These are phyloP conservation scores for Eudiplozoon nipponicum DNA, from an alignment of 2,888 invertebrate genomes.

Conservation along the genomic window DNA sequence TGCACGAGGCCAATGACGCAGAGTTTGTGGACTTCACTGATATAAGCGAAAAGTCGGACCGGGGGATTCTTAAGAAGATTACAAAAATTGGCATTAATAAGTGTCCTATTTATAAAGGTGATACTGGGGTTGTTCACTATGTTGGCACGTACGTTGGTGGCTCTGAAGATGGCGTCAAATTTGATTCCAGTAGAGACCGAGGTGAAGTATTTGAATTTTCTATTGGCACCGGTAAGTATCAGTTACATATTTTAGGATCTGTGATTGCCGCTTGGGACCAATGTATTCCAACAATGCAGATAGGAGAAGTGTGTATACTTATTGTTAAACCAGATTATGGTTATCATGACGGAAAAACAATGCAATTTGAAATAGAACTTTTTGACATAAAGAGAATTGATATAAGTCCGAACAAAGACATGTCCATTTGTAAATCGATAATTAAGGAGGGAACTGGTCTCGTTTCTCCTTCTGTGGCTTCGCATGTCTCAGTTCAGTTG, in stretches of 20 bases:
- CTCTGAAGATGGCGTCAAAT: not conserved
- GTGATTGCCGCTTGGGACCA: not conserved
- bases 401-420: not conserved
- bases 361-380: not conserved
- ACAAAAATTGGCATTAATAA: not conserved
- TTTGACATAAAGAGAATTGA: not conserved
- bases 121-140: not conserved
- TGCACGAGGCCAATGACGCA: no score
- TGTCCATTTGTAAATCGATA: not conserved
- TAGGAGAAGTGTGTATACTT: not conserved
- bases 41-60: not conserved
- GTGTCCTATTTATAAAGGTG: not conserved
- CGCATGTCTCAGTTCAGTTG: not conserved
- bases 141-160: not conserved
- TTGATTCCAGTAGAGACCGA: not conserved
- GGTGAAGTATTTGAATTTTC: not conserved
- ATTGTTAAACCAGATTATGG: not conserved
- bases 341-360: not conserved
- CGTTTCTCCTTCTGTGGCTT: not conserved
- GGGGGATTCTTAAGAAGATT: not conserved
- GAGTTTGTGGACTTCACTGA: slow-evolving; percentile 2
- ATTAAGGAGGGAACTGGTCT: not conserved
- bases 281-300: not conserved
- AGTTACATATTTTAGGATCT: no score
- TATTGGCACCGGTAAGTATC: not conserved